Evolutionary conservation across 2,888 invertebrate species (phyloP), one percentile per base, ranked within the genome.

Genomic region (Boloria euphrosyne): DNA sequence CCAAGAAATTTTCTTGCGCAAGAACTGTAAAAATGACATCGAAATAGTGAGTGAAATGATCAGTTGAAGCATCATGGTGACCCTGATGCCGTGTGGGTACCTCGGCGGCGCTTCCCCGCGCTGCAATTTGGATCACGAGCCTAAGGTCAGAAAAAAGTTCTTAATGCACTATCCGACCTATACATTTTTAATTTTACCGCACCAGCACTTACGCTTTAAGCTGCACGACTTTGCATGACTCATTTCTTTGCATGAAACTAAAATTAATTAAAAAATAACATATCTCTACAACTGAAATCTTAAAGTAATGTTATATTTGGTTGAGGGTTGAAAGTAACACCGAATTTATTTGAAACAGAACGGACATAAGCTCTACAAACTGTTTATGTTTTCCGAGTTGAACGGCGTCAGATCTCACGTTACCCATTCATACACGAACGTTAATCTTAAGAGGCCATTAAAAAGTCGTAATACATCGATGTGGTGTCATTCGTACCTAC

Each of bases 11-110:
- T 80, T 81, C 75, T 79, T 83, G 81, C 83, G 78, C 81, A 83
- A 85, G 76, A 82, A 84, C 89, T 89, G 87, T 87, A 83, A 84
- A 77, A 85, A 89, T 87, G 90, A 86, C 82, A 80, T 82, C 84
- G 71, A 74, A 73, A 74, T 80, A 81, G 79, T 80, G 81, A 79
- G 84, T 79, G 82, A 79, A 75, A 80, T 79, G 80, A 73, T 74
- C 76, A 78, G 78, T 68, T 63, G 67, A 71, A 79, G 78, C 82
- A 88, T 82, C 82, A 94, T 94, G 94, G 94, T 94, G 93, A 94
- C 94, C 80, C 92, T 94, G 90, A 94, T 94, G 94, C 94, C 94
- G 87, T 94, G 94, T 88, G 93, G 93, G 87, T 94, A 93, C 89
- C 89, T 94, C 82, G 93, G 93, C 84, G 90, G 93, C 73, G 89